Base-by-base conservation (phyloP, 2,888 invertebrate genomes). In the Neocrepidodera transversa region DNA sequence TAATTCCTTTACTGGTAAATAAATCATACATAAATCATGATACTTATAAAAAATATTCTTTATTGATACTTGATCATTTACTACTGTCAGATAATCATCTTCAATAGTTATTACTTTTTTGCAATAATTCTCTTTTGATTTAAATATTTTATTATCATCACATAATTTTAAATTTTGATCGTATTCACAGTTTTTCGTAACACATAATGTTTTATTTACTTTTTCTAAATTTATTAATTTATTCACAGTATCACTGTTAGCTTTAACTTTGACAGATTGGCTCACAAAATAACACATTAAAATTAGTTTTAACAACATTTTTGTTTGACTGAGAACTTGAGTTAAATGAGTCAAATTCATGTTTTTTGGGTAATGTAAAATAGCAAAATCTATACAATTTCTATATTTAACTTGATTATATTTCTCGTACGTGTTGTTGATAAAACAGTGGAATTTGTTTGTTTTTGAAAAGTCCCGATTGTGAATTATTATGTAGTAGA, bases 351-450 rank as follows among this genome's bases (percentile, higher is more conserved):
- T n/a, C n/a, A n/a, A n/a, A n/a, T n/a, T n/a, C n/a, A n/a, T n/a
- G n/a, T n/a, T n/a, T n/a, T n/a, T n/a, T n/a, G n/a, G n/a, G n/a
- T n/a, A n/a, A n/a, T n/a, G n/a, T n/a, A n/a, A n/a, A n/a, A n/a
- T n/a, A 42, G 20, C 11, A 26, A 26, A 42, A 45, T 26, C 36
- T 43, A 42, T 57, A 53, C 32, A 53, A 38, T 45, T 28, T 58
- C 62, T 62, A 62, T 40, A 59, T 56, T 52, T 62, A 62, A 56
- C 62, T 47, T 28, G 51, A 48, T 55, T 42, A 52, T 51, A 42
- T 42, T 50, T 10, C 32, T 35, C 50, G 16, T 28, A 38, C 30
- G 32, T 36, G 35, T 45, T 62, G 49, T 56, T 59, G 38, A 59
- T 56, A 20, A 52, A 40, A 23, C 11, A 48, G 26, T 40, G 16